Base-by-base conservation (phyloP, 2,113 vertebrate species). In the Xenopus borealis region DNA sequence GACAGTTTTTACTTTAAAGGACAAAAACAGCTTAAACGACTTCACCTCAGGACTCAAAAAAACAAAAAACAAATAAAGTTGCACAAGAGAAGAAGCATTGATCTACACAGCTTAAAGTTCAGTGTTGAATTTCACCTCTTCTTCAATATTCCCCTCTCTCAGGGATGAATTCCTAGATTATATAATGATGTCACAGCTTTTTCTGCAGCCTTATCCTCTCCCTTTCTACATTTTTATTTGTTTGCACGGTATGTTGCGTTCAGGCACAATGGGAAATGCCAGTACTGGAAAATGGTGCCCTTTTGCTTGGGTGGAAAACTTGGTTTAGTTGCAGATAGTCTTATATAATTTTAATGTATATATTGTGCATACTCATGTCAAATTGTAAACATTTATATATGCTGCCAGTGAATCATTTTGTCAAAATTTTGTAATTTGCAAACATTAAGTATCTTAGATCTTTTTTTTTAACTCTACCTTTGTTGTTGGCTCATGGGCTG, bases 111-210 rank as follows among this genome's bases (percentile, higher is more conserved):
- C 19, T 81, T 83, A 81, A 47, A 76, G 79, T 81, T 83, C 81
- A 78, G 72, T 78, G 82, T 84, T 78, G 82, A 82, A 78, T 71
- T 72, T 69, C 80, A n/a, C 47, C 55, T 52, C 33, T 13, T 13
- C 64, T 80, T 81, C 80, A 80, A 79, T 83, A 80, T 84, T 82
- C 80, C 83, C 76, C 75, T 83, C 86, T 89, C 91, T 93, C 91
- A 93, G 91, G 91, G 91, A 93, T 90, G 85, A 83, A 85, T 89
- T 81, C 86, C 87, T 87, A 86, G 82, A 79, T 83, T 85, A 86
- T 84, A 86, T 85, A 80, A 83, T 82, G 86, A 87, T 85, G 86
- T 85, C 83, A 82, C 82, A 82, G 78, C 80, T 79, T 81, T 50
- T 82, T 77, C 81, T 71, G 64, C 83, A 81, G 87, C 88, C 88